Evolutionary conservation across 2,888 invertebrate species (phyloP), one percentile per base, ranked within the genome.

Genomic region (Anoplius nigerrimus): DNA sequence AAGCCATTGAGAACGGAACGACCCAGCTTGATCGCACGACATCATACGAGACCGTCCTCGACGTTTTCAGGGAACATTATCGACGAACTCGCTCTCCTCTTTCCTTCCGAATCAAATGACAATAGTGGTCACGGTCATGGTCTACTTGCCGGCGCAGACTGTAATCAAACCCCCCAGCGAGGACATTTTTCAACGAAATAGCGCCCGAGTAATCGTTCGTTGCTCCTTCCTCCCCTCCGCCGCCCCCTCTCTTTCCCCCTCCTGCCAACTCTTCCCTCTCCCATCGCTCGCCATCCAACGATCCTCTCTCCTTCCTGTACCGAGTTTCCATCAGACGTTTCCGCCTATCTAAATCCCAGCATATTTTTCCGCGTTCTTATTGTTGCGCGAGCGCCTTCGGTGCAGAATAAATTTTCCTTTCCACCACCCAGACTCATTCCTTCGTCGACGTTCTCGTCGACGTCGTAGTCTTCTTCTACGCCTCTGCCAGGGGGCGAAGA

Each of bases 91-190:
- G 34, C 11, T 1, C 8, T 66, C 54, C 52, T 46, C 57, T 73
- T 51, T 52, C 58, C 46, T 64, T 58, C 21, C 46, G 53, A 59
- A 22, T 52, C 61, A 45, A 69, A 60, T 69, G 72, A 75, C 72
- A 52, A 71, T 57, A 68, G 62, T 71, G 54, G 67, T 69, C 72
- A 52, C 46, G 54, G 64, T 62, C 54, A 66, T 66, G 76, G 51
- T 67, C 62, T 24, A 45, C 24, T 45, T 59, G 27, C 60, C 59
- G 21, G 24, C 13, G 5, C 43, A 58, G 46, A 13, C 46, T 1
- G 21, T 24, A 58, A 58, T 58, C 58, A 58, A 45, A 16, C 22
- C n/a, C n/a, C n/a, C n/a, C 24, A 56, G 15, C 11, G 20, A 56
- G 21, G 8, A 45, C 43, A 11, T n/a, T 24, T 46, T 18, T 34